Evolutionary conservation across 2,888 invertebrate genomes (phyloP), one percentile per base, ranked within the genome.

Genomic region (Eugnorisma glareosa): DNA sequence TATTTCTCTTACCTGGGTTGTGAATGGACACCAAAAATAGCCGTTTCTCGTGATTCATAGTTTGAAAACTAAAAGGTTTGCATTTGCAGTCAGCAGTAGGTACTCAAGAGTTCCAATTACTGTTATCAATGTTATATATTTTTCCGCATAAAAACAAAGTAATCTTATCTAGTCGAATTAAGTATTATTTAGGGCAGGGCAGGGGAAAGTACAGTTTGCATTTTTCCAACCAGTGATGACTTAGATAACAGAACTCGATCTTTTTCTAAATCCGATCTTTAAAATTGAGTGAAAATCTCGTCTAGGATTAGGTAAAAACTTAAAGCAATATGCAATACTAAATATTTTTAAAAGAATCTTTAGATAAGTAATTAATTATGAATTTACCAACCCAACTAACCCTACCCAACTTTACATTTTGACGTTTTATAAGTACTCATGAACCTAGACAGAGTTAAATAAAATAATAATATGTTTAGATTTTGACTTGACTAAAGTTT

Each of bases 111-210:
- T 37, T 40, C 48, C 21, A 51, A 68, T 79, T 51, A 61, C 28
- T 63, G 40, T 28, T 79, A 80, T 73, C 73, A 63, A 15, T 10
- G 43, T 73, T 45, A 37, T 45, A 37, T 64, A 40, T 37, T 73
- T 45, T 77, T 57, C 15, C 13, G 45, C 18, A 48, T 73, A 73
- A 80, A 61, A 66, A 81, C 66, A 66, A 59, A 74, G 37, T 48
- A 35, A 78, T 81, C 78, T 78, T 73, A 81, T 78, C 81, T 48
- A 57, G 13, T 7, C 24, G 28, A 66, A 81, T 73, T 73, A 78
- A 77, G 73, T 13, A 64, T n/a, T 40, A 81, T 73, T 48, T 48
- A 80, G 21, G 64, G 2, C 28, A 77, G 15, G 48, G 0, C 28
- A 51, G 54, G 8, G 40, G 40, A 40, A 15, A 28, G 18, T 57